Evolutionary conservation across 1,140 invertebrate genomes (phyloP), one percentile per base, ranked within the genome.

Genomic region (Tetramorium parvispinum): DNA sequence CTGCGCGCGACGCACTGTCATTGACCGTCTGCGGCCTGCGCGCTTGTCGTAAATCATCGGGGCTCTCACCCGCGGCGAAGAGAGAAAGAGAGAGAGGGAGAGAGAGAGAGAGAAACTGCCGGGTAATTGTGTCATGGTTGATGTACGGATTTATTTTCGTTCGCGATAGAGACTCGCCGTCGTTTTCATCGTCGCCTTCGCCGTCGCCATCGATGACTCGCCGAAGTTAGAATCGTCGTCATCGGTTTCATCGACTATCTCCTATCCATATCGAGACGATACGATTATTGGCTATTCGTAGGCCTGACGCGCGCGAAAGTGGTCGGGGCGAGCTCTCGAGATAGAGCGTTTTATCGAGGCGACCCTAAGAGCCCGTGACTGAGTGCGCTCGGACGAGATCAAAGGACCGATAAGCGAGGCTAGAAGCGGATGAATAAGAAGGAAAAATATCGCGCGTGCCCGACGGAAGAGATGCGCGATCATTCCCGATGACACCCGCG

Each of bases 121-220:
- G 73, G 53, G n/a, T 65, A 85, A 90, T 89, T 85, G 81, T 83
- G 79, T 88, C 86, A 88, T 78, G 73, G 86, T 83, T 86, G 71
- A 86, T 57, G 32, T 73, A 87, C 70, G 43, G 78, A 91, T 85
- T 88, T 89, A 89, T 89, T 89, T 78, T 83, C 85, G 88, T 77
- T 27, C 71, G 32, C 18, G 32, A 5, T 51, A 65, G 37, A 75
- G 24, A 49, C 32, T 77, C 57, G 55, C 13, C 49, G 5, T 51
- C 18, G 46, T 73, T 16, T 18, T 37, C 40, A 6, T 70, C 21
- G 46, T n/a, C 63, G 10, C 43, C 75, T 3, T 21, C 51, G 24
- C 13, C 24, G 49, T 16, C 70, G 61, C 53, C 49, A 24, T 55
- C 46, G 46, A 46, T n/a, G 51, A 16, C 51, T 53, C 51, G 51